These are phyloP conservation scores for Cheilosia variabilis DNA, from an alignment of 2,888 invertebrate genomes.

Conservation along the genomic window DNA sequence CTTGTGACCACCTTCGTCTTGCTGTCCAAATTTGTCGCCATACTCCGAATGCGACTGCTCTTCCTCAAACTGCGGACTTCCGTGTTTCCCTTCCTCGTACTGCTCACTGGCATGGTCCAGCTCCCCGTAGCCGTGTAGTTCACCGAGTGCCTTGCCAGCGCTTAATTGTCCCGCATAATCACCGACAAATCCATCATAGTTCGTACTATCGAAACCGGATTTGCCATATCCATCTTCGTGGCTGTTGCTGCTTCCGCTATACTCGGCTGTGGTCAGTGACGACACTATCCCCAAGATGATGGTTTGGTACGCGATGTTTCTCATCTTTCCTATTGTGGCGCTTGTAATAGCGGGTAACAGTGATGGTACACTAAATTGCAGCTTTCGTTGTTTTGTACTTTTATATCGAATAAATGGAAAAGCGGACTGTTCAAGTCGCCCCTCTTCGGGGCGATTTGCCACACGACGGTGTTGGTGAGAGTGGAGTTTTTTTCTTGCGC, in stretches of 20 bases:
- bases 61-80: constrained; percentile 51
- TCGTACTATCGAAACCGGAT: constrained; percentile 48
- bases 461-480: constrained; percentile 1
- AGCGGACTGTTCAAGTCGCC: constrained; percentile 23
- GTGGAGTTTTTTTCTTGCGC: constrained; percentile 25
- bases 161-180: constrained; percentile 63
- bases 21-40: constrained; percentile 38
- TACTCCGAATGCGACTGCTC: constrained; percentile 35
- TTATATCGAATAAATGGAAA: constrained; percentile 63
- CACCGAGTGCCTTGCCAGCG: constrained; percentile 54
- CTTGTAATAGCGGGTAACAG: constrained; percentile 38
- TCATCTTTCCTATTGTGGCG: constrained; percentile 32
- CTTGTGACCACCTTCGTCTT: constrained; percentile 10
- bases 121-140: constrained; percentile 50
- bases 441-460: constrained; percentile 25
- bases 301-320: constrained; percentile 29
- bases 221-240: constrained; percentile 40
- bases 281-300: constrained; percentile 54
- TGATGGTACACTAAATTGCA: constrained; percentile 66
- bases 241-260: constrained; percentile 52
- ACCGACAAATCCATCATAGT: constrained; percentile 50
- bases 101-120: constrained; percentile 22
- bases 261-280: constrained; percentile 34
- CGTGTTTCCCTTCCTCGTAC: constrained; percentile 49
- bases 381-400: constrained; percentile 65